Conservation (phyloP, 2,797 vertebrate species). For the Microctenopoma lineatum region DNA sequence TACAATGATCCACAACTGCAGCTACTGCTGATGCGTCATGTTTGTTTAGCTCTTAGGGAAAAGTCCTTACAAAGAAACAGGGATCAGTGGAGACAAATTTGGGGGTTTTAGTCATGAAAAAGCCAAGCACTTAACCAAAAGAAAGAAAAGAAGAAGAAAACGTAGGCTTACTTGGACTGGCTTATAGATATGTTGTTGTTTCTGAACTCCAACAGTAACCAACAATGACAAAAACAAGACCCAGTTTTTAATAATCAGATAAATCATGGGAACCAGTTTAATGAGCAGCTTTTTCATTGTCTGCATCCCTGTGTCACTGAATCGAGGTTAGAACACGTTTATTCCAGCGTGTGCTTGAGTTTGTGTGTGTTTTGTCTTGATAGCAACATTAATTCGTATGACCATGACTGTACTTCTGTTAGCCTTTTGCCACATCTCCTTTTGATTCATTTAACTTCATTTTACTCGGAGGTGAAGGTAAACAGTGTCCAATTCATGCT, state of each 20-base stretch:
- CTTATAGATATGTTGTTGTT: not conserved
- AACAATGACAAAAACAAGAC: not conserved
- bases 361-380: conserved; percentile 5
- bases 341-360: conserved; percentile 7
- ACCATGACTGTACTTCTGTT: conserved; percentile 37
- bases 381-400: conserved; percentile 54
- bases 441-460: conserved; percentile 64
- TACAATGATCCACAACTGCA: conserved; percentile 51
- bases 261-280: not conserved
- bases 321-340: not conserved
- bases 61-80: conserved; percentile 23
- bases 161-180: too few relatives aligned
- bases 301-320: conserved; percentile 3
- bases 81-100: too few relatives aligned
- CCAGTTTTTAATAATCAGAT: not conserved
- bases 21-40: conserved; percentile 54
- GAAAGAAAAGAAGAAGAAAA: too few relatives aligned
- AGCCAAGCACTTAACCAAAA: too few relatives aligned
- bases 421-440: conserved; percentile 22
- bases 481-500: conserved; percentile 27
- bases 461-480: conserved; percentile 51
- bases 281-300: conserved; percentile 2
- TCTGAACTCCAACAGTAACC: not conserved
- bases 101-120: too few relatives aligned
- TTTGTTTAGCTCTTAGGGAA: conserved; percentile 47